Evolutionary conservation across 2,888 invertebrate species (phyloP).

Genomic region (Entomobrya multifasciata): DNA sequence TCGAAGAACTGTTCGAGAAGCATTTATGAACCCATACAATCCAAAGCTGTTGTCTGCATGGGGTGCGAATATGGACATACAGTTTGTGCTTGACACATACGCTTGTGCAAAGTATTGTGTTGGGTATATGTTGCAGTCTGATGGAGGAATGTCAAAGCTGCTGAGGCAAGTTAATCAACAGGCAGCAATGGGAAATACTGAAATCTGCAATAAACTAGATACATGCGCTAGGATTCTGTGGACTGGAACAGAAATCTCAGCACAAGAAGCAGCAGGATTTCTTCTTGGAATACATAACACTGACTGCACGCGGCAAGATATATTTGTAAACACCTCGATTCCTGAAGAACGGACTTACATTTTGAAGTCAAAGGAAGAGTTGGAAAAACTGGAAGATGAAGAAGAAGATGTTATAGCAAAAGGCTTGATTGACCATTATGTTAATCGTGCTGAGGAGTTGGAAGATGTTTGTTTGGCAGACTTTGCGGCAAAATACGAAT

Average conservation of each 20-base stretch:
- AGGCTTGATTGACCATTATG: constrained; percentile 79
- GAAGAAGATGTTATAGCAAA: constrained; percentile 57
- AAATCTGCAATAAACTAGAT: not conserved
- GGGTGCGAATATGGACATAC: constrained; percentile 81
- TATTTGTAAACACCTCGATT: constrained; percentile 60
- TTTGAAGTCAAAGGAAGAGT: constrained; percentile 53
- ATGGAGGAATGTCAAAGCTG: constrained; percentile 76
- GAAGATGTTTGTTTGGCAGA: constrained; percentile 80
- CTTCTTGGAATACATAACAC: constrained; percentile 70
- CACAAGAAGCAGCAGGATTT: constrained; percentile 79
- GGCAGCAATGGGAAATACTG: not conserved
- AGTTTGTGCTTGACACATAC: constrained; percentile 80
- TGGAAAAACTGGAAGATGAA: constrained; percentile 60
- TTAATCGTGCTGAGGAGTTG: constrained; percentile 77
- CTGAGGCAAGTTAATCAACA: constrained; percentile 78
- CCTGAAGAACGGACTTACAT: constrained; percentile 56
- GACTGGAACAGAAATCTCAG: constrained; percentile 74
- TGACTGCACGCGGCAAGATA: constrained; percentile 21
- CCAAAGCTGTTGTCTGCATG: constrained; percentile 77
- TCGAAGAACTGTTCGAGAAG: no score
- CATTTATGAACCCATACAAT: constrained; percentile 80
- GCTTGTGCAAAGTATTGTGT: constrained; percentile 80
- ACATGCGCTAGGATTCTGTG: constrained; percentile 8
- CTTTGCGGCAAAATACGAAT: constrained; percentile 76
- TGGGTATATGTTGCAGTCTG: constrained; percentile 77